Percentiles rank a stretch among this genome's conserved stretches.
phyloP scores from a whole-genome alignment of 1,140 invertebrate species.

The Homarus americanus region DNA sequence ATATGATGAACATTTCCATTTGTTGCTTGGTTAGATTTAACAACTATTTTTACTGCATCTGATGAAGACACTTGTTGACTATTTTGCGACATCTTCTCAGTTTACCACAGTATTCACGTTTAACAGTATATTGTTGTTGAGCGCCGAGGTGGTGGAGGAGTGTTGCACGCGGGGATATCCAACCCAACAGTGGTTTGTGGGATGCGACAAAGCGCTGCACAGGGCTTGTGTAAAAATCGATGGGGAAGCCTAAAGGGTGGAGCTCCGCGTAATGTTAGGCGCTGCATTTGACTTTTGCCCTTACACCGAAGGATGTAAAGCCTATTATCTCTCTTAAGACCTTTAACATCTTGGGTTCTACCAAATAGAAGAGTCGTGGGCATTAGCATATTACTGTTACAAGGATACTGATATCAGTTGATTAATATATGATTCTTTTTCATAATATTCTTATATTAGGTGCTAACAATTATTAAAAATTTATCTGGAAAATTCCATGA shows the following conservation, averaged over 20 bases:
- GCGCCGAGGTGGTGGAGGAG: background rate
- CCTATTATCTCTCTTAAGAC: background rate
- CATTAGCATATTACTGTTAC: background rate
- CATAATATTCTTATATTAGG: too few relatives aligned
- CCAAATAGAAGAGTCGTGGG: background rate
- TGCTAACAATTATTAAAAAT: constrained; percentile 11
- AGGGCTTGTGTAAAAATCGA: constrained; percentile 56
- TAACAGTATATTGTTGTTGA: background rate
- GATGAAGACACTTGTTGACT: constrained; percentile 53
- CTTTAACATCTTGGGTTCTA: background rate
- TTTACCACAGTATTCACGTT: background rate
- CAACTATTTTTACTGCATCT: constrained; percentile 67
- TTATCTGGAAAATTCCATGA: constrained; percentile 48
- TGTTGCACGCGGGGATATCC: background rate
- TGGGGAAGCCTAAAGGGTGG: constrained; percentile 56
- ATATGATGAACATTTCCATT: constrained; percentile 67
- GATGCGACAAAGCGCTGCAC: constrained; percentile 38
- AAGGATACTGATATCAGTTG: background rate
- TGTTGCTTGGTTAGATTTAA: constrained; percentile 57
- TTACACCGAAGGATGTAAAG: background rate
- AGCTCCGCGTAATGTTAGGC: background rate
- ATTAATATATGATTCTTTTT: background rate
- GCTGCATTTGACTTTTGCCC: constrained; percentile 29
- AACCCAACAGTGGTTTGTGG: background rate
- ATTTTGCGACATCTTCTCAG: constrained; percentile 46